Conservation (phyloP, 2,888 invertebrate species). For the Lithophane leautieri region DNA sequence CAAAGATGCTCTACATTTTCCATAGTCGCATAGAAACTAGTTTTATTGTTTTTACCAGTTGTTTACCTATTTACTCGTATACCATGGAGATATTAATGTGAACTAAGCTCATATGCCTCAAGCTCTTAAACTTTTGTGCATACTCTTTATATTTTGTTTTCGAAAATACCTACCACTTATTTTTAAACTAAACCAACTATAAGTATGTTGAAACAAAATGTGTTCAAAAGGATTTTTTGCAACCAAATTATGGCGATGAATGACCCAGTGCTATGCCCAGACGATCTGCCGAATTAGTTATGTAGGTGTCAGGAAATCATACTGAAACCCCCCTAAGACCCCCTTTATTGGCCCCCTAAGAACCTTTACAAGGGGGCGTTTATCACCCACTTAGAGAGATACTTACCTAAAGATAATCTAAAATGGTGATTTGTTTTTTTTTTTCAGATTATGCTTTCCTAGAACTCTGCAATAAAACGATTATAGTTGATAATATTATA, state of each 20-base stretch:
- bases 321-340: not conserved
- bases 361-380: not conserved
- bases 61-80: not conserved
- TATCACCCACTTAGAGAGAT: not conserved
- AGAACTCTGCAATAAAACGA: slow-evolving; percentile 45
- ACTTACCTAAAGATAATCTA: not conserved
- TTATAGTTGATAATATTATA: not conserved
- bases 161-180: not conserved
- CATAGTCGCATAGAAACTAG: not conserved
- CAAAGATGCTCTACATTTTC: not conserved
- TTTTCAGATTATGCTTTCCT: slow-evolving; percentile 48
- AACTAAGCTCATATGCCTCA: not conserved
- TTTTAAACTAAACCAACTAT: not conserved
- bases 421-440: slow-evolving; percentile 1
- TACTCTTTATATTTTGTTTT: not conserved
- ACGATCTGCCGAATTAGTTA: not conserved
- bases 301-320: not conserved
- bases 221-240: not conserved
- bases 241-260: not conserved
- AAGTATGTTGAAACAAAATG: not conserved
- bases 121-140: not conserved
- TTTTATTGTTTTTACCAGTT: not conserved
- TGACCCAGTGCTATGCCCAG: not conserved
- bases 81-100: not conserved
- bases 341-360: not conserved